Base-by-base conservation (phyloP, 2,113 vertebrate genomes). In the Pseudolaguvia tuberculata region DNA sequence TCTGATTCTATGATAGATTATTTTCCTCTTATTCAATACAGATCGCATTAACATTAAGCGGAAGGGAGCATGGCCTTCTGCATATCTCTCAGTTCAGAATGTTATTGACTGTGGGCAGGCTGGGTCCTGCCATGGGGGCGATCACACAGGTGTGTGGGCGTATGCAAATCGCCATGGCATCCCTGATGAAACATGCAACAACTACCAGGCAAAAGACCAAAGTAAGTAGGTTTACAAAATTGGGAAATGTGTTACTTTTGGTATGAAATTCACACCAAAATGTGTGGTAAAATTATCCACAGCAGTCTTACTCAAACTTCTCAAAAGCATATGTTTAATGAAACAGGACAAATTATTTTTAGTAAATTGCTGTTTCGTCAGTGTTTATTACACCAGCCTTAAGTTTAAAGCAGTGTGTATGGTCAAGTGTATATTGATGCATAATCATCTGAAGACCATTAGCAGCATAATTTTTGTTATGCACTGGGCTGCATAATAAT, bases 151-250 rank as follows among this genome's bases (percentile, higher is more conserved):
- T 0, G 96, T 99, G 17, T 99, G 96, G 96, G 69, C 59, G 50
- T 99, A 97, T 0, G 96, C 97, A 0, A 86, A 92, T 4, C 20
- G n/a, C 0, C 90, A 97, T 0, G 97, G 97, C 61, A 96, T 99
- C 81, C 97, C 97, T 0, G 95, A 98, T 0, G 97, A 99, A 88
- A 99, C 97, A 81, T 99, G 97, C 88, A 99, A 98, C 83, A 99
- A 99, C 88, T 99, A 99, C 87, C 96, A 98, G 81, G 97, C 97
- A 42, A 98, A 92, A 88, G 93, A 99, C 81, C 97, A 98, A 81
- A 61, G 97, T 99, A 66, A 81, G 86, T 52, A 39, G 17, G 18
- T 3, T 15, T 25, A 1, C 55, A 27, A 39, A 48, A 1, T 58
- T n/a, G 52, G 3, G n/a, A 61, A 39, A n/a, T 39, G 35, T 59